phyloP scores from a whole-genome alignment of 2,888 invertebrate genomes.

The Hydrotaea diabolus region DNA sequence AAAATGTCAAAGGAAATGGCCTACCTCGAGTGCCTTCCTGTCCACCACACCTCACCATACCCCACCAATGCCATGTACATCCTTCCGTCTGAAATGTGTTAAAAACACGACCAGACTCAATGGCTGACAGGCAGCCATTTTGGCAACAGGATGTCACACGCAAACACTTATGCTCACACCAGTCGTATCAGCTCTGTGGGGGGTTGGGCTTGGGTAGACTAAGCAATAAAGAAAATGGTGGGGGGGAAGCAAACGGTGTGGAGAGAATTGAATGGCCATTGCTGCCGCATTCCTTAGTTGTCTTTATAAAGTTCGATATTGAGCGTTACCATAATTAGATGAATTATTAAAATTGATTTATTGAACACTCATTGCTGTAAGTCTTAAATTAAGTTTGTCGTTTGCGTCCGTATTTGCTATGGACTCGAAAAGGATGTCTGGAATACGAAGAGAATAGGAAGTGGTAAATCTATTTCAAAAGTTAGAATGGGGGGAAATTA shows the following conservation, averaged over 20 bases:
- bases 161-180: conserved; percentile 10
- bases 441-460: too few relatives aligned
- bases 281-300: neutral
- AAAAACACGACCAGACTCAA: conserved; percentile 15
- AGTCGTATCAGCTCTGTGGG: neutral
- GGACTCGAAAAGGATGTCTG: too few relatives aligned
- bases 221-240: too few relatives aligned
- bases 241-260: neutral
- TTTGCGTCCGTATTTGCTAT: too few relatives aligned
- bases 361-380: neutral
- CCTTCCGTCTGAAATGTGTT: neutral
- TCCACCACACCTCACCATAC: neutral
- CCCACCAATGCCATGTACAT: neutral
- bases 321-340: conserved; percentile 18
- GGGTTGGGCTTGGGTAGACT: too few relatives aligned
- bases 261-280: neutral
- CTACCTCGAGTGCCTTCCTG: neutral
- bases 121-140: conserved; percentile 31
- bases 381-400: neutral
- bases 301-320: neutral
- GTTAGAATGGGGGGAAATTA: too few relatives aligned
- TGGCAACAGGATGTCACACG: conserved; percentile 39
- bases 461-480: too few relatives aligned
- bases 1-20: neutral
- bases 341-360: conserved; percentile 50